phyloP scores from a whole-genome alignment of 2,113 vertebrate genomes.

The Lepisosteus oculatus region DNA sequence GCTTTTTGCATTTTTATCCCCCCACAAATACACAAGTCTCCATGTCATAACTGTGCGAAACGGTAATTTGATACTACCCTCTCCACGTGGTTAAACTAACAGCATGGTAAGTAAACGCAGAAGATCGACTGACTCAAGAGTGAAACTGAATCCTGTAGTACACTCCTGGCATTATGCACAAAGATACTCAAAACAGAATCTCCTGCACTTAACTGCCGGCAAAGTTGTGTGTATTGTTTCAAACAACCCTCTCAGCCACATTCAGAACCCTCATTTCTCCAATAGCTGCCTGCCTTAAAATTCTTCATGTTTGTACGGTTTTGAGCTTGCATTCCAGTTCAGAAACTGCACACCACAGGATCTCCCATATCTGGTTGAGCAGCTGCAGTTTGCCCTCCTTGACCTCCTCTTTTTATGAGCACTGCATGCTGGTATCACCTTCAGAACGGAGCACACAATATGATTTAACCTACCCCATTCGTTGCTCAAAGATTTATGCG shows the following conservation, averaged over 20 bases:
- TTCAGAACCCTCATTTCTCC: neutral
- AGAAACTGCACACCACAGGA: neutral
- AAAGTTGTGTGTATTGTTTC: no score
- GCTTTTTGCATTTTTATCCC: no score
- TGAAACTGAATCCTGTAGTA: no score
- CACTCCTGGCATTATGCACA: no score
- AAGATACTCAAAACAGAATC: no score
- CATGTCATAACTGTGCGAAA: slow-evolving; percentile 6
- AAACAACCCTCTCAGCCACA: no score
- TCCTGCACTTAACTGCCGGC: no score
- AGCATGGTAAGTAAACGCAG: no score
- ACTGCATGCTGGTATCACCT: neutral
- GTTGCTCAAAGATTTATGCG: slow-evolving; percentile 6
- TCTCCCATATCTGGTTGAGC: slow-evolving; percentile 12
- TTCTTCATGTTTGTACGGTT: neutral
- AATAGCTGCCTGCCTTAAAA: neutral
- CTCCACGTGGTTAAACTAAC: neutral
- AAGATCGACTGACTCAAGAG: no score
- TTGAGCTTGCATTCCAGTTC: slow-evolving; percentile 10
- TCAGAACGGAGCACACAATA: neutral
- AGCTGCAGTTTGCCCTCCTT: slow-evolving; percentile 13
- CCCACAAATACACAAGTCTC: no score
- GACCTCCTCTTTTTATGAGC: neutral
- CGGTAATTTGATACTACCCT: slow-evolving; percentile 20
- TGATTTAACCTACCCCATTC: slow-evolving; percentile 1